phyloP scores from a whole-genome alignment of 2,113 vertebrate species.

The Thamnaconus septentrionalis region DNA sequence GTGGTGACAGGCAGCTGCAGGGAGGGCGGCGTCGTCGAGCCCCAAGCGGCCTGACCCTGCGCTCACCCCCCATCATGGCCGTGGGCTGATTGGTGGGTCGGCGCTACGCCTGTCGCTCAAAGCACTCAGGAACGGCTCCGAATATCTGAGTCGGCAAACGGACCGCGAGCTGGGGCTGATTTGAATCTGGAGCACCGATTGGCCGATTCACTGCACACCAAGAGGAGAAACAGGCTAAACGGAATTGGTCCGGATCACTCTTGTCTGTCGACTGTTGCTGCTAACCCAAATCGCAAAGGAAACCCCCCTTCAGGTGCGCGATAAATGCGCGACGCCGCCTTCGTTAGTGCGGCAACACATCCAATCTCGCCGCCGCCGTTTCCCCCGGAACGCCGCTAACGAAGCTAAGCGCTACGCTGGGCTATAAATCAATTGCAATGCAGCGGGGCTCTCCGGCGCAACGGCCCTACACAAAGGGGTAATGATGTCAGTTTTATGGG shows the following conservation, averaged over 20 bases:
- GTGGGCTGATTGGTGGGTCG: constrained; percentile 55
- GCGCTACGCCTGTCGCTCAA: constrained; percentile 44
- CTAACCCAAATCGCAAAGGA: constrained; percentile 36
- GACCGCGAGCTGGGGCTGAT: constrained; percentile 43
- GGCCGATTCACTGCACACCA: constrained; percentile 34
- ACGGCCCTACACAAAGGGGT: constrained; percentile 39
- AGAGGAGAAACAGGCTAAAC: neutral
- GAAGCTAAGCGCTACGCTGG: constrained; percentile 38
- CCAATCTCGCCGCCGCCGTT: constrained; percentile 20
- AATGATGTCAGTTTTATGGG: constrained; percentile 46
- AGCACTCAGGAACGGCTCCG: constrained; percentile 14
- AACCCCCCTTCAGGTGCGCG: constrained; percentile 20
- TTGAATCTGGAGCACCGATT: constrained; percentile 34
- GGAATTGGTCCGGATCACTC: neutral
- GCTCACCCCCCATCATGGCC: constrained; percentile 66
- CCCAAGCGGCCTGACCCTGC: constrained; percentile 30
- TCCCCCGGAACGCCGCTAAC: constrained; percentile 37
- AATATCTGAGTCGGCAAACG: constrained; percentile 17
- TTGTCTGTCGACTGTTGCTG: constrained; percentile 1
- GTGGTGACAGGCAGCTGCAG: constrained; percentile 64
- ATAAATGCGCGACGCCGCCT: constrained; percentile 33
- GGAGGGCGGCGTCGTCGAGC: constrained; percentile 61
- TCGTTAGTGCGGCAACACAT: constrained; percentile 33
- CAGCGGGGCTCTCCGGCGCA: constrained; percentile 15
- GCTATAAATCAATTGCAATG: constrained; percentile 41